Conservation (phyloP, 2,888 invertebrate species). For the Ochropleura plecta region DNA sequence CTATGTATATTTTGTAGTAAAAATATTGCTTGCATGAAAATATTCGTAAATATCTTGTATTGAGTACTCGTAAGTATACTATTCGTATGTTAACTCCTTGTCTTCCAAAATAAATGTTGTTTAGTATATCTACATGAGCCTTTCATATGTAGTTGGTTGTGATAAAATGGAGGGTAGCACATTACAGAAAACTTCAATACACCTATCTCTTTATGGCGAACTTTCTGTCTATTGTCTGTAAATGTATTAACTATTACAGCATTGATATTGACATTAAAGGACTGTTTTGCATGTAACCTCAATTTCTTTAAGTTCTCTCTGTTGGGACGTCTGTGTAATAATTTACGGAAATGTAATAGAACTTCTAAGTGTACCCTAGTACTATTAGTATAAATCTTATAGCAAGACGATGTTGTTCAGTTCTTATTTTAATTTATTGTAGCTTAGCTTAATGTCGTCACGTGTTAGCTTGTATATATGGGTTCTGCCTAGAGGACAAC, state of each 20-base stretch:
- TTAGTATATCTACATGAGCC: constrained; percentile 80
- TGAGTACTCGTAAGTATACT: constrained; percentile 74
- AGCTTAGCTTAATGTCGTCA: constrained; percentile 86
- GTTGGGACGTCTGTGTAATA: constrained; percentile 61
- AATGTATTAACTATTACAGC: constrained; percentile 57
- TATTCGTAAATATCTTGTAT: constrained; percentile 74
- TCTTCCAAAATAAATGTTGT: constrained; percentile 91
- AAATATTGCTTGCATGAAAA: constrained; percentile 88
- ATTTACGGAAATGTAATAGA: constrained; percentile 64
- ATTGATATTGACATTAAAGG: constrained; percentile 54
- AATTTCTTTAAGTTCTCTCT: constrained; percentile 70
- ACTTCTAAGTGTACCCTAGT: constrained; percentile 69
- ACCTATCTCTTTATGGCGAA: constrained; percentile 68
- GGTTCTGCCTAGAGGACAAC: constrained; percentile 68
- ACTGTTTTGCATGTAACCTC: constrained; percentile 81
- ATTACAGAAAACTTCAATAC: constrained; percentile 68
- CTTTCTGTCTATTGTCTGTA: constrained; percentile 64
- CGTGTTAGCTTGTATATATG: constrained; percentile 78
- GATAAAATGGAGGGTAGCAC: constrained; percentile 76
- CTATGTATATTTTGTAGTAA: constrained; percentile 82
- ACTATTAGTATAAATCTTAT: constrained; percentile 67
- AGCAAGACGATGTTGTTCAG: constrained; percentile 63
- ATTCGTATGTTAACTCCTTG: constrained; percentile 79
- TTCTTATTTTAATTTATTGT: constrained; percentile 75
- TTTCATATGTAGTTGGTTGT: constrained; percentile 78